Conservation (phyloP, 2,113 vertebrate species). For the Sturnira hondurensis region DNA sequence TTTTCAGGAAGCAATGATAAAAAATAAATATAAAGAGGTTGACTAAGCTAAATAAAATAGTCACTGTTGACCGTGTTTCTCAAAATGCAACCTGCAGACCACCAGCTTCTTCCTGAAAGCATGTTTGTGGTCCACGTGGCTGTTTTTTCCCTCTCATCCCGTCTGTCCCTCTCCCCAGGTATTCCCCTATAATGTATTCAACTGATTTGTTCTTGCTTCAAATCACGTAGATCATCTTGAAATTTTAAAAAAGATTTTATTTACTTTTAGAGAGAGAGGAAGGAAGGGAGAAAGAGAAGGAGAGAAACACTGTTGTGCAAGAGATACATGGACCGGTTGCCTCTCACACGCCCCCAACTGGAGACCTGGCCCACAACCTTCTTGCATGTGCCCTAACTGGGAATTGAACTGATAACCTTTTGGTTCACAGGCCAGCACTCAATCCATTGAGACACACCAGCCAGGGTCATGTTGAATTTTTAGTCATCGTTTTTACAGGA, state of each 20-base stretch:
- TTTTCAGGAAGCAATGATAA: slow-evolving; percentile 40
- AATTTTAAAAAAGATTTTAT: too few relatives aligned
- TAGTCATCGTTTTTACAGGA: neutral
- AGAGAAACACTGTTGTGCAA: too few relatives aligned
- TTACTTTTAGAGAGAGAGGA: too few relatives aligned
- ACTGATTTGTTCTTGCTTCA: neutral
- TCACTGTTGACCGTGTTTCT: neutral
- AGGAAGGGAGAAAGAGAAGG: too few relatives aligned
- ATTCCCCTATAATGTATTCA: neutral
- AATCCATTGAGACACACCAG: too few relatives aligned
- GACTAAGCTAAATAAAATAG: neutral
- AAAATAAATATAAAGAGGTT: slow-evolving; percentile 21
- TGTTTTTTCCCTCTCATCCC: neutral
- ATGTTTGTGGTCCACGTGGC: neutral
- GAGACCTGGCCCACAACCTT: too few relatives aligned
- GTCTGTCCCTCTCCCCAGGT: neutral
- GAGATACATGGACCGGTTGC: too few relatives aligned
- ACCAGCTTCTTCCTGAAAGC: neutral
- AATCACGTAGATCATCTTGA: neutral
- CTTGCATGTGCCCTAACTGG: too few relatives aligned
- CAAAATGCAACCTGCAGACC: neutral
- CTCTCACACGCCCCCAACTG: too few relatives aligned
- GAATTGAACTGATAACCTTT: too few relatives aligned
- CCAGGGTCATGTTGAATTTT: neutral
- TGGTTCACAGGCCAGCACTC: too few relatives aligned